phyloP scores from a whole-genome alignment of 1,140 invertebrate species.

The Hestina assimilis region DNA sequence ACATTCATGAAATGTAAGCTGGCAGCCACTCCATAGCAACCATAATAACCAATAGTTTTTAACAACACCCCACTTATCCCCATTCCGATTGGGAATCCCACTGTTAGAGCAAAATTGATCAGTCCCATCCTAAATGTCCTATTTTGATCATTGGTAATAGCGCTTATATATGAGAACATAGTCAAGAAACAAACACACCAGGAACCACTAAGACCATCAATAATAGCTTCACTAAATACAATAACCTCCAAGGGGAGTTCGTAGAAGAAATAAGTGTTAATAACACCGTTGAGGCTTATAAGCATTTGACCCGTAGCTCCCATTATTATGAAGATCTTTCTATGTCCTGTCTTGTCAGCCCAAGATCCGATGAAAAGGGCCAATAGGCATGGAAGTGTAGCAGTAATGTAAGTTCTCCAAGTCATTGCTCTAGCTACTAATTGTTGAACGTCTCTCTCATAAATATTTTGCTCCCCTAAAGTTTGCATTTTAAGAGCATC shows the following conservation, averaged over 20 bases:
- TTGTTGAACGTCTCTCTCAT: slow-evolving; percentile 55
- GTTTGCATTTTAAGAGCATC: slow-evolving; percentile 48
- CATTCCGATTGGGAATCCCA: slow-evolving; percentile 72
- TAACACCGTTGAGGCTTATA: slow-evolving; percentile 63
- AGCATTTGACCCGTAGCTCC: slow-evolving; percentile 56
- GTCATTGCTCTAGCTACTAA: slow-evolving; percentile 44
- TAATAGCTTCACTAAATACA: slow-evolving; percentile 28
- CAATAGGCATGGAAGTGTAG: slow-evolving; percentile 78
- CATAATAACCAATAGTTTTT: slow-evolving; percentile 64
- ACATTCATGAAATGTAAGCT: slow-evolving; percentile 55
- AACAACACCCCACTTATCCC: slow-evolving; percentile 64
- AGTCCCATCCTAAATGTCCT: slow-evolving; percentile 79
- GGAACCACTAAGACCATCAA: slow-evolving; percentile 71
- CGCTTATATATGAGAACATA: slow-evolving; percentile 78
- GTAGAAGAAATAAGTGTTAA: slow-evolving; percentile 75
- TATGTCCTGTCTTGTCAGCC: slow-evolving; percentile 77
- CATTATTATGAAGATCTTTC: slow-evolving; percentile 78
- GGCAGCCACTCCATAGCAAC: slow-evolving; percentile 51
- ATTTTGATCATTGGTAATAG: slow-evolving; percentile 75
- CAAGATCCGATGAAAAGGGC: slow-evolving; percentile 80
- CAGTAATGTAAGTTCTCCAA: slow-evolving; percentile 53
- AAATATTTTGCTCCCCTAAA: slow-evolving; percentile 42
- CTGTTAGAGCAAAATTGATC: slow-evolving; percentile 75
- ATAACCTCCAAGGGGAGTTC: slow-evolving; percentile 47
- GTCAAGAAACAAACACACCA: slow-evolving; percentile 77